A percentile compares a stretch with the other conserved stretches of the same genome.
Evolutionary conservation across 2,797 vertebrate species (phyloP).

Genomic region (Lepilemur septentrionalis): DNA sequence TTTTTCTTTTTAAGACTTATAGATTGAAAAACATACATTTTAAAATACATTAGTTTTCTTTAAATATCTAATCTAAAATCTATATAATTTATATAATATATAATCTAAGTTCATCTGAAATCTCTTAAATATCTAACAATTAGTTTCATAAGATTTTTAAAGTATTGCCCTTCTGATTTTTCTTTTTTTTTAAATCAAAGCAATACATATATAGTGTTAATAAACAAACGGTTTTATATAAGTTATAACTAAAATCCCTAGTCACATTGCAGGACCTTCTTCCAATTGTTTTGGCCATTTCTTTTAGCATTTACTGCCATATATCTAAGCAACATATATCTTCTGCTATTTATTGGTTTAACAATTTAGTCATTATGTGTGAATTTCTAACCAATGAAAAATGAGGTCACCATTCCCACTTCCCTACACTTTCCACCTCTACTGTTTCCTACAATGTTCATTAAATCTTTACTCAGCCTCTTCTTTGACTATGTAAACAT

Average conservation of each 20-base stretch:
- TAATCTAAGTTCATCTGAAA: background rate
- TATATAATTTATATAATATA: background rate
- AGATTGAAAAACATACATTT: background rate
- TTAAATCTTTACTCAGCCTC: background rate
- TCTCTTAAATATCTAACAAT: background rate
- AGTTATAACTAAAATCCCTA: background rate
- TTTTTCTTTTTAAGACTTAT: background rate
- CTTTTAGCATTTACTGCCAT: background rate
- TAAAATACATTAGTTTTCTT: background rate
- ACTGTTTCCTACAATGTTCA: background rate
- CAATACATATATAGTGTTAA: background rate
- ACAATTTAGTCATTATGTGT: background rate
- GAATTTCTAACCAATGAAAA: background rate
- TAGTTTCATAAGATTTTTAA: background rate
- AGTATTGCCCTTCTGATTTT: background rate
- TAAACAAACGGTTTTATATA: background rate
- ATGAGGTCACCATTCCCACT: background rate
- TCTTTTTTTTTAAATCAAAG: background rate
- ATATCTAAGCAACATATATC: background rate
- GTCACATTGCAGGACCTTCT: background rate
- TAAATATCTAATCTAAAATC: background rate
- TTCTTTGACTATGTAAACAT: background rate
- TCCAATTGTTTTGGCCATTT: background rate
- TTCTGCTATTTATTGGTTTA: background rate
- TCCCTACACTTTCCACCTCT: background rate